Evolutionary conservation across 2,797 vertebrate genomes (phyloP).

Genomic region (Ptychobarbus kaznakovi): DNA sequence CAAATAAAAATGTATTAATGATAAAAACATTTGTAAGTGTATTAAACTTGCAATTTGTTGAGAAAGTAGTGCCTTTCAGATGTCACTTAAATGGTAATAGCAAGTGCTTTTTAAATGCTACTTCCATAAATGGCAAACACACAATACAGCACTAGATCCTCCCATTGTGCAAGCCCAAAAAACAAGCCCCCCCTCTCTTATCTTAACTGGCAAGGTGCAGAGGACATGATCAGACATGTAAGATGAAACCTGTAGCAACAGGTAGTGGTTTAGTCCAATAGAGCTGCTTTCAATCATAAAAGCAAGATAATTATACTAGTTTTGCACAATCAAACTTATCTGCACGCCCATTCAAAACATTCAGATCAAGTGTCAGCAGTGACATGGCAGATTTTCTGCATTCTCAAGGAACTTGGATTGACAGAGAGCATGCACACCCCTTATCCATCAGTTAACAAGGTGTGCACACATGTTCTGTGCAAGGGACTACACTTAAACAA

Average conservation of each 20-base stretch:
- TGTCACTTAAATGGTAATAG: no score
- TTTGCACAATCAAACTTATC: no score
- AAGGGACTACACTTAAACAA: background rate
- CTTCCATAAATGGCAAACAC: background rate
- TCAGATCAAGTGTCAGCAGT: background rate
- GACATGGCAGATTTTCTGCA: background rate
- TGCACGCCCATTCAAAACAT: background rate
- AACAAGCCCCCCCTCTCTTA: background rate
- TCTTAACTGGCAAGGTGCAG: background rate
- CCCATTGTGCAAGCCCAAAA: background rate
- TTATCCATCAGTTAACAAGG: background rate
- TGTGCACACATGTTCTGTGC: background rate
- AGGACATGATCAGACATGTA: background rate
- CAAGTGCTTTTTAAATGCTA: no score
- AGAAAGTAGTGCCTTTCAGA: background rate
- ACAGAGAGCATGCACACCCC: background rate
- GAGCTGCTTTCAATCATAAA: no score
- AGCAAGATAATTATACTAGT: no score
- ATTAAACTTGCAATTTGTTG: background rate
- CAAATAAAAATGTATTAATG: no score
- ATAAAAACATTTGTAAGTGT: background rate
- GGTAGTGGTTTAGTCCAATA: background rate
- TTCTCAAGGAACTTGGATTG: background rate
- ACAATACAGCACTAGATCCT: no score
- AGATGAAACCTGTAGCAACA: background rate